A percentile compares a stretch with the other conserved stretches of the same genome.
These are phyloP conservation scores for Pseudonaja textilis DNA, from an alignment of 2,113 vertebrate genomes.

Conservation along the genomic window DNA sequence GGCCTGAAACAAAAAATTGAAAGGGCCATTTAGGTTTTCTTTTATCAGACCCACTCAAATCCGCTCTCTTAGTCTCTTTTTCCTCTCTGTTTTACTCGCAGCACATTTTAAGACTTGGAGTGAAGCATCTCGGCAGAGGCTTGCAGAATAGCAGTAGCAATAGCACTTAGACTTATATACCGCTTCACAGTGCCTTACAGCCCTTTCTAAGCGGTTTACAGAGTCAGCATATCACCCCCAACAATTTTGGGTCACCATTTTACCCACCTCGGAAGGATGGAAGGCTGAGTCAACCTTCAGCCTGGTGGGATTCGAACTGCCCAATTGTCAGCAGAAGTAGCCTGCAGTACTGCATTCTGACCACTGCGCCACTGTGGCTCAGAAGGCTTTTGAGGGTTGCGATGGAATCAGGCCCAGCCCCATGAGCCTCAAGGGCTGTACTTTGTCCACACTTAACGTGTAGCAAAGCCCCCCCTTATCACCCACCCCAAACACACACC, in stretches of 20 bases:
- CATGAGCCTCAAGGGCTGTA: too few relatives aligned
- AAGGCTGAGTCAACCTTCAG: too few relatives aligned
- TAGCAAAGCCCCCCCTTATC: not conserved
- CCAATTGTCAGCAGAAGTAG: too few relatives aligned
- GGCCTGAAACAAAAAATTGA: not conserved
- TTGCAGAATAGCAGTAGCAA: not conserved
- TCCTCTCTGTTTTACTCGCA: not conserved
- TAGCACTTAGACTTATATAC: too few relatives aligned
- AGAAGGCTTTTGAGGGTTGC: not conserved
- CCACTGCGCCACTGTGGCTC: too few relatives aligned
- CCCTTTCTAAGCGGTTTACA: too few relatives aligned
- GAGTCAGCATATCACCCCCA: too few relatives aligned
- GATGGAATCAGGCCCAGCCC: not conserved
- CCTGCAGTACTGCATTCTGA: too few relatives aligned
- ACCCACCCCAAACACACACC: accelerated
- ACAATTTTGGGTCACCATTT: too few relatives aligned
- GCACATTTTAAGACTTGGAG: not conserved
- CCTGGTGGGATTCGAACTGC: too few relatives aligned
- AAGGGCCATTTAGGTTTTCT: not conserved
- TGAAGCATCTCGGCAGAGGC: not conserved
- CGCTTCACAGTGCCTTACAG: too few relatives aligned
- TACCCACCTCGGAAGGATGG: too few relatives aligned
- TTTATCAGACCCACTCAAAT: not conserved
- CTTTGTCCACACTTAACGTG: not conserved
- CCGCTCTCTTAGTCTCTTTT: not conserved